A percentile compares a stretch with the other conserved stretches of the same genome.
These are phyloP conservation scores for Timema cristinae DNA, from an alignment of 2,888 invertebrate genomes.

Conservation along the genomic window DNA sequence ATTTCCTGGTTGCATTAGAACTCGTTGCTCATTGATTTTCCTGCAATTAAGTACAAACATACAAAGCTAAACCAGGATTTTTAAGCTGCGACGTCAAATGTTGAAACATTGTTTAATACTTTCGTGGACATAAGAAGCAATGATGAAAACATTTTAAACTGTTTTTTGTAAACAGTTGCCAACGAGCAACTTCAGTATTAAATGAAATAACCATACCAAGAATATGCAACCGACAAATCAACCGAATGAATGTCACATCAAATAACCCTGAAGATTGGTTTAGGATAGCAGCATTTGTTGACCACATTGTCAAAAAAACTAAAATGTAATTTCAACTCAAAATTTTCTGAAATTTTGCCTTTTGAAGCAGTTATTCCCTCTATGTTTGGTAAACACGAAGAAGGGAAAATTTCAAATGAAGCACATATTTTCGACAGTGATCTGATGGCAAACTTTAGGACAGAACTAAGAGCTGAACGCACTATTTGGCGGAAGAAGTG, in stretches of 20 bases:
- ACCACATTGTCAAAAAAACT: background rate
- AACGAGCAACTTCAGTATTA: background rate
- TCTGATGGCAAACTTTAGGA: too few relatives aligned
- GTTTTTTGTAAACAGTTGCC: background rate
- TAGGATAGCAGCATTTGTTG: background rate
- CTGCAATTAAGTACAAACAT: background rate
- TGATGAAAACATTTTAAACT: background rate
- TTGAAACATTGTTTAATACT: background rate
- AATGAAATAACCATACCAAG: background rate
- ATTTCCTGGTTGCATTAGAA: background rate
- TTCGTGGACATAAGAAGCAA: background rate
- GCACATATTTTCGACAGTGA: too few relatives aligned
- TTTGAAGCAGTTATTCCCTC: background rate
- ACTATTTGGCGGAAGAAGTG: too few relatives aligned
- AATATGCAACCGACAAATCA: background rate
- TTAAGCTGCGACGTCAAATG: background rate
- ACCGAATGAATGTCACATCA: background rate
- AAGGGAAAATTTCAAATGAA: too few relatives aligned
- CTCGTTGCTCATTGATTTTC: background rate
- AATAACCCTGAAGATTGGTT: background rate
- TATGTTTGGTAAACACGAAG: background rate
- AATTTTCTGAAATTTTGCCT: background rate
- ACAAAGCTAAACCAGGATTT: background rate
- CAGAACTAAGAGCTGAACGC: too few relatives aligned
- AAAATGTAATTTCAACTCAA: background rate